Evolutionary conservation across 1,140 invertebrate species (phyloP), one percentile per base, ranked within the genome.

Genomic region (Triops cancriformis): DNA sequence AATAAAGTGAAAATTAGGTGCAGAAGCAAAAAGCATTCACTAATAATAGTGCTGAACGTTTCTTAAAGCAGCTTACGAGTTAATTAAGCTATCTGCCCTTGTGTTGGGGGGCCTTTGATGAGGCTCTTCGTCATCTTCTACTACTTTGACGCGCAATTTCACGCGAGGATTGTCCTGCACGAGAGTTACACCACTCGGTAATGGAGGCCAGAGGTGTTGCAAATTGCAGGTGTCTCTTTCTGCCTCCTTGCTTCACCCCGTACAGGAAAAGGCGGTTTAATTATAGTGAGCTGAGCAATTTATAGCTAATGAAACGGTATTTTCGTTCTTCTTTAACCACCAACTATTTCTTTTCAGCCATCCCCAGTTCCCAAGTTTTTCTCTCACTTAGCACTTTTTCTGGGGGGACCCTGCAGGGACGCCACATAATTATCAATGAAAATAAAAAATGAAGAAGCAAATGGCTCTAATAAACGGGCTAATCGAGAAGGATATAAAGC

Each of bases 391-490:
- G 43, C 43, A 45, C 43, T 45, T 45, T 45, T 45, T 45, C 43
- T 45, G 11, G 18, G 11, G 14, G 14, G 51, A 23, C 51, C 51
- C 51, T 23, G 51, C 51, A 64, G 51, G 51, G 51, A n/a, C 51
- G 23, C 51, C 18, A 18, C 23, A 64, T 64, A 64, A 64, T 64
- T 64, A 64, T 64, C 51, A 64, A 64, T 64, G 51, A 64, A 64
- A 64, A 64, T 64, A 64, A 64, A 64, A 64, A 64, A 64, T 64
- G 51, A 64, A 64, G 51, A 64, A 64, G 51, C 51, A 64, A 64
- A 64, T 64, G 51, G 51, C 51, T 64, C 23, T 64, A 64, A 64
- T 23, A 64, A 64, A 18, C 10, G 51, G 51, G 51, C 51, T 37
- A 37, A 37, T 37, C 31, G 31, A 37, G 31, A 37, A 7, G 31